phyloP scores from a whole-genome alignment of 2,797 vertebrate species.

The Chelmon rostratus region DNA sequence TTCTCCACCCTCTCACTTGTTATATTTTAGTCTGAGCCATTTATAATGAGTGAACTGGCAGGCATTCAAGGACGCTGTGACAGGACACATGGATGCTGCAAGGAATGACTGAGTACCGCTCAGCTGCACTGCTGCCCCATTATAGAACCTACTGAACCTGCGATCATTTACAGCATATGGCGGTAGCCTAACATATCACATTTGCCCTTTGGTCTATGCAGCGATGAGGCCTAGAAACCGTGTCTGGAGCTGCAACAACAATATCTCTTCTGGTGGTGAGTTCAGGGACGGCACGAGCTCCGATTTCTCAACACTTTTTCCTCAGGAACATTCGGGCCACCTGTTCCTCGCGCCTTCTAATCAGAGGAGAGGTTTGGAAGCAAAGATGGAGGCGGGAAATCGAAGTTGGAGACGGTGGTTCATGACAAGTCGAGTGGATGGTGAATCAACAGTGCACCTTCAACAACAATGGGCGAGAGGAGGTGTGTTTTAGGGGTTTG shows the following conservation, averaged over 20 bases:
- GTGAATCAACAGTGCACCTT: not conserved
- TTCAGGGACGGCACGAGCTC: not conserved
- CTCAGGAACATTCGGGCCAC: not conserved
- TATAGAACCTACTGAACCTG: conserved; percentile 5
- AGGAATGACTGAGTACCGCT: not conserved
- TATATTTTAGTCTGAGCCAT: not conserved
- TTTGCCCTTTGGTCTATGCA: not conserved
- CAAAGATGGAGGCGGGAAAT: conserved; percentile 15
- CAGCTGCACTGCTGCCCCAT: conserved; percentile 3
- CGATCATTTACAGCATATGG: not conserved
- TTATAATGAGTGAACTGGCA: not conserved
- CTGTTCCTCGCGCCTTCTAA: conserved; percentile 5
- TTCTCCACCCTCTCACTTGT: not conserved
- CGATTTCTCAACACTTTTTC: not conserved
- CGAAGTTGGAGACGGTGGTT: not conserved
- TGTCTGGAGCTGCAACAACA: not conserved
- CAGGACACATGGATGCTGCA: not conserved
- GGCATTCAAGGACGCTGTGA: not conserved
- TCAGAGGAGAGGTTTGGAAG: conserved; percentile 13
- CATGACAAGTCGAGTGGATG: not conserved
- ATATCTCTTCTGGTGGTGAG: not conserved
- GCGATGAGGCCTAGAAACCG: not conserved
- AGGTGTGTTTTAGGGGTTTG: conserved; percentile 38
- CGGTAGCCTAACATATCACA: not conserved
- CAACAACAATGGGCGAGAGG: conserved; percentile 34